Evolutionary conservation across 2,113 vertebrate genomes (phyloP).

Genomic region (Arvicanthis niloticus): DNA sequence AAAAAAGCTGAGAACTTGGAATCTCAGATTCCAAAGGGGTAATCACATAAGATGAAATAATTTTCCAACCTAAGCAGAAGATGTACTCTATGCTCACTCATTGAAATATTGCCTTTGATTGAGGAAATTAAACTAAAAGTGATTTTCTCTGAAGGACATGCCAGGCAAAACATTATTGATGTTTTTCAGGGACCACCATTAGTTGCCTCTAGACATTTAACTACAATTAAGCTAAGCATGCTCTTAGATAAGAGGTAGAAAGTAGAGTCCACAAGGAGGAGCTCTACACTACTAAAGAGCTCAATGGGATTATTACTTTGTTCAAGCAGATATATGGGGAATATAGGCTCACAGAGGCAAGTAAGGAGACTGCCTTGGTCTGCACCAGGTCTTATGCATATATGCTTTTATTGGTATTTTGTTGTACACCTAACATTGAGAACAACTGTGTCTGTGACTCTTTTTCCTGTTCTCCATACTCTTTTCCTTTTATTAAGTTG

Average conservation of each 20-base stretch:
- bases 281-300: not conserved
- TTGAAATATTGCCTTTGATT: not conserved
- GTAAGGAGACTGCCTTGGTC: no score
- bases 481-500: not conserved
- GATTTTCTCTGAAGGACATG: not conserved
- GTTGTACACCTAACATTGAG: not conserved
- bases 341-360: not conserved
- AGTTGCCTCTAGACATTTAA: no score
- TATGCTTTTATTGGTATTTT: not conserved
- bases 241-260: not conserved
- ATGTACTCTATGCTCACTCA: accelerated
- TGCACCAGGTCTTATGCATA: not conserved
- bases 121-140: not conserved
- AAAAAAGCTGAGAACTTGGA: not conserved
- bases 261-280: not conserved
- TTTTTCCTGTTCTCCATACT: not conserved
- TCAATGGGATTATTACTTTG: not conserved
- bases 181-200: not conserved
- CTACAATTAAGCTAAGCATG: not conserved
- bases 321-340: not conserved
- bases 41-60: not conserved
- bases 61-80: not conserved
- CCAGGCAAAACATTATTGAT: not conserved
- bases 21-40: not conserved
- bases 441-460: not conserved